phyloP scores from a whole-genome alignment of 2,888 invertebrate genomes.

The Globia sparganii region DNA sequence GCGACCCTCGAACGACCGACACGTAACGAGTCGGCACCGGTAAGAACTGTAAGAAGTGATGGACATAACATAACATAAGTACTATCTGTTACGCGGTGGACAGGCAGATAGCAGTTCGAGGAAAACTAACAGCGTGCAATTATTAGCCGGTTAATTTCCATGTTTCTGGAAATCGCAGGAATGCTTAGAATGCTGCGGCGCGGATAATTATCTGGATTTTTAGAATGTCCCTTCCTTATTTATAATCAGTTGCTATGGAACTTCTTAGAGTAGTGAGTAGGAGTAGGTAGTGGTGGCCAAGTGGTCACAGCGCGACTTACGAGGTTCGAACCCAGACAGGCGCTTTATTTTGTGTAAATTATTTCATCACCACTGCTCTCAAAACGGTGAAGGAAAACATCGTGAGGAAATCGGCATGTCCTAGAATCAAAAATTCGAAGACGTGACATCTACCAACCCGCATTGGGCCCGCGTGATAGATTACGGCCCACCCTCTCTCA shows the following conservation, averaged over 20 bases:
- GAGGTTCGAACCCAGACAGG: no score
- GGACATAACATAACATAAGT: constrained; percentile 42
- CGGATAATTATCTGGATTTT: constrained; percentile 21
- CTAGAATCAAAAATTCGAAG: no score
- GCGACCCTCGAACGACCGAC: constrained; percentile 46
- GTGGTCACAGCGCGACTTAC: no score
- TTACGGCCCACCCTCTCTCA: no score
- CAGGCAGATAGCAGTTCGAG: constrained; percentile 32
- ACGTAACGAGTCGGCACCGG: constrained; percentile 54
- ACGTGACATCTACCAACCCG: no score
- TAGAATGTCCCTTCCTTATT: constrained; percentile 14
- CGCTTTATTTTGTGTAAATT: no score
- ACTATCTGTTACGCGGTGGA: constrained; percentile 37
- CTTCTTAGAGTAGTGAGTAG: constrained; percentile 6
- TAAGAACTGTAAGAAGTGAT: constrained; percentile 34
- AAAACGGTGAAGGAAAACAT: no score
- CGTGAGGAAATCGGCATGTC: no score
- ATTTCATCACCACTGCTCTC: no score
- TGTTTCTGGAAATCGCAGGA: constrained; percentile 37
- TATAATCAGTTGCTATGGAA: constrained; percentile 10
- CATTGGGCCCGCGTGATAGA: no score
- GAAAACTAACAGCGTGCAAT: constrained; percentile 56
- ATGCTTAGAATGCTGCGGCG: constrained; percentile 24
- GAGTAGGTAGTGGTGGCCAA: no score
- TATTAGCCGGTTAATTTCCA: constrained; percentile 39